Evolutionary conservation across 2,888 invertebrate genomes (phyloP), one percentile per base, ranked within the genome.

Genomic region (Drosophila putrida): DNA sequence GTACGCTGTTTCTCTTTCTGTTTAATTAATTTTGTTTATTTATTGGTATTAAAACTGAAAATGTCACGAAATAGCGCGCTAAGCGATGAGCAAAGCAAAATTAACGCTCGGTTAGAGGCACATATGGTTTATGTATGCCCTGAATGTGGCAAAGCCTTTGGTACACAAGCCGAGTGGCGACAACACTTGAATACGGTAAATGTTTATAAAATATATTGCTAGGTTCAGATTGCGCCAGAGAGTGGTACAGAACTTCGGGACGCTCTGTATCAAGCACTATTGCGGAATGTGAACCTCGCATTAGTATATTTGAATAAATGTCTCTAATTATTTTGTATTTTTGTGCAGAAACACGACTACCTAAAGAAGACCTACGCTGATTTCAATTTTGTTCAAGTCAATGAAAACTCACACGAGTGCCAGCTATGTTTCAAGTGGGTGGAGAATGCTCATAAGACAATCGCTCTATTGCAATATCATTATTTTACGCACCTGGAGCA

Each of bases 71-170:
- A 57, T 6, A 49, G 57, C 8, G 58, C 69, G 15, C 46, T 84
- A 2, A 63, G 75, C 5, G 82, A 88, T 15, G 86, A 86, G 35
- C 82, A 88, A 36, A 78, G 72, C 36, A 71, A 72, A 10, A 20
- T 82, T 1, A 89, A 87, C 70, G 72, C 75, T 1, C 88, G 82
- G 0, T 54, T 91, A 31, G 91, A 91, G 53, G 76, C 82, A n/a
- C 91, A 91, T 38, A 86, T 91, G 82, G 76, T 78, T 0, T 91
- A 90, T 33, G 82, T 91, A 33, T 91, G 90, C 15, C 91, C 91
- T 0, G 90, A 91, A 57, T 91, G 90, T 25, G 90, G 91, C 1
- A 82, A 75, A 41, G 90, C 84, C 4, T 88, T 87, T 59, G 73
- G 77, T 0, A 87, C 90, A 1, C 90, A 90, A 62, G 78, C 66